Evolutionary conservation across 2,888 invertebrate species (phyloP).

Genomic region (Leptothorax acervorum): DNA sequence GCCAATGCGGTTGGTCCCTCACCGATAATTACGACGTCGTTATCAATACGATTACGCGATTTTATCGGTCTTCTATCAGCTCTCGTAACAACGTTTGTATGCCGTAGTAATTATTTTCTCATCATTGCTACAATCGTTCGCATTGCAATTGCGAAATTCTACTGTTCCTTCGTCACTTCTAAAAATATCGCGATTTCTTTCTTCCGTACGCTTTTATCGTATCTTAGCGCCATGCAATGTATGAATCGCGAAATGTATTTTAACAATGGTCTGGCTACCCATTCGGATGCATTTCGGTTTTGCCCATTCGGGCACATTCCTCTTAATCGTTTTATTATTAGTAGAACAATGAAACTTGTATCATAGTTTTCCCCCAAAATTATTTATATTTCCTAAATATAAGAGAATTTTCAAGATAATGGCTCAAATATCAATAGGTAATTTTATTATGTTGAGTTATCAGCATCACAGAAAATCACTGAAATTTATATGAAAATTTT

Average conservation of each 20-base stretch:
- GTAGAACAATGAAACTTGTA: neutral
- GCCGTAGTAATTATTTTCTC: constrained; percentile 33
- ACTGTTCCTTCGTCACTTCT: neutral
- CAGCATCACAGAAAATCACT: neutral
- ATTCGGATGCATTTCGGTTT: neutral
- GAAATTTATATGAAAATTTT: neutral
- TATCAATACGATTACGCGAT: constrained; percentile 38
- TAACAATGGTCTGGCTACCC: neutral
- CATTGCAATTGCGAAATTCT: constrained; percentile 25
- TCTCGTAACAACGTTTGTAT: constrained; percentile 13
- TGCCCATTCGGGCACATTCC: neutral
- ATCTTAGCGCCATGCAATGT: neutral
- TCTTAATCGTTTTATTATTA: neutral
- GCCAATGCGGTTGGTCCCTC: neutral
- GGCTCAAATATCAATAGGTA: neutral
- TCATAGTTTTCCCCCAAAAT: neutral
- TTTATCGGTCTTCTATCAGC: constrained; percentile 38
- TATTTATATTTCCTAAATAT: neutral
- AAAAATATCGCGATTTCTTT: constrained; percentile 17
- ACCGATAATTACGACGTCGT: constrained; percentile 31
- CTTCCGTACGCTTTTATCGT: neutral
- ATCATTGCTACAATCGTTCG: neutral
- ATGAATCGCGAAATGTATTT: neutral
- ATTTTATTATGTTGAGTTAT: neutral
- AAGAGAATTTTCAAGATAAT: neutral